phyloP scores from a whole-genome alignment of 2,113 vertebrate species.

The Corythornis vintsioides region DNA sequence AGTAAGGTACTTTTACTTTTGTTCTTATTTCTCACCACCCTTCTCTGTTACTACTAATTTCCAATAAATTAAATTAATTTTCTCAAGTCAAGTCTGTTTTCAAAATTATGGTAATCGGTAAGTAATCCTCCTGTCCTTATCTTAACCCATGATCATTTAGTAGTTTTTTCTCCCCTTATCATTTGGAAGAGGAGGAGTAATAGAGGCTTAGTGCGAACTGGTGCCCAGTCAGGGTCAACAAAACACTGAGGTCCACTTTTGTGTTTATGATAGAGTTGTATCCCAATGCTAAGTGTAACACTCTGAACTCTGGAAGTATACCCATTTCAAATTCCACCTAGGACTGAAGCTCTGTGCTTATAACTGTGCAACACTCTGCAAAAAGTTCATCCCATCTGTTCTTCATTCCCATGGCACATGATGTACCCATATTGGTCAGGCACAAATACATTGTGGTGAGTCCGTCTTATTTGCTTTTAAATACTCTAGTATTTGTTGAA shows the following conservation, averaged over 20 bases:
- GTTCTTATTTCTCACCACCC: not conserved
- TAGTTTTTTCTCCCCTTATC: not conserved
- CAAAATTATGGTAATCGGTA: accelerated
- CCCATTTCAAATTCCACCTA: not conserved
- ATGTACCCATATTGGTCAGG: not conserved
- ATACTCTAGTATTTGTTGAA: not conserved
- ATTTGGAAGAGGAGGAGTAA: not conserved
- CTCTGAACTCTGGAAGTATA: not conserved
- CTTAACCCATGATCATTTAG: accelerated
- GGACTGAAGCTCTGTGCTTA: not conserved
- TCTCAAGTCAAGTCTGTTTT: not conserved
- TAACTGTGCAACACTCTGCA: not conserved
- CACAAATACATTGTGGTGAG: not conserved
- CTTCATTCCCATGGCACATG: not conserved
- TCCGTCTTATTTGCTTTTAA: not conserved
- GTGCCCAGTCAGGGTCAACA: not conserved
- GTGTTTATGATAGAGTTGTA: not conserved
- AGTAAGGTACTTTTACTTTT: not conserved
- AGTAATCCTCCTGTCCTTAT: not conserved
- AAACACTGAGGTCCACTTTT: accelerated
- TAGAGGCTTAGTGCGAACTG: not conserved
- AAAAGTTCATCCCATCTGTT: not conserved
- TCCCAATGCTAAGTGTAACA: accelerated
- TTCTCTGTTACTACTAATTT: not conserved
- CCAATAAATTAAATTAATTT: not conserved